Percentiles rank a stretch among this genome's conserved stretches.
These are phyloP conservation scores for Neomorphus geoffroyi DNA, from an alignment of 2,797 vertebrate species.

Conservation along the genomic window DNA sequence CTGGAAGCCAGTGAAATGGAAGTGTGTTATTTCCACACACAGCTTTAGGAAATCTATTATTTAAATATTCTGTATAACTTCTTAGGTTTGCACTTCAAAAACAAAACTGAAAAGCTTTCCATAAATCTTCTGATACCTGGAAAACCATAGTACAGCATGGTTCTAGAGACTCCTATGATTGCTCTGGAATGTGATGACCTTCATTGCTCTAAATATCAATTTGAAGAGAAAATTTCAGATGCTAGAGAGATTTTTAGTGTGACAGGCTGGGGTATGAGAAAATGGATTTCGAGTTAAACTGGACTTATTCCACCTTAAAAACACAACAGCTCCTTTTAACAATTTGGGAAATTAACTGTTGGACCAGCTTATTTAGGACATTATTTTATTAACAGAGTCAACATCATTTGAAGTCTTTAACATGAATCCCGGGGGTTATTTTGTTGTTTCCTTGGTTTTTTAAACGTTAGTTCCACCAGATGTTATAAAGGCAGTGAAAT, in stretches of 20 bases:
- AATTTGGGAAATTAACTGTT: not conserved
- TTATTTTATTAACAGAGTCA: not conserved
- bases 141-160: not conserved
- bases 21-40: not conserved
- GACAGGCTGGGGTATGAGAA: not conserved
- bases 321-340: not conserved
- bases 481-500: not conserved
- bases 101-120: not conserved
- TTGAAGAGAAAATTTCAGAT: not conserved
- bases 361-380: not conserved
- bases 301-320: not conserved
- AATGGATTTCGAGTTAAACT: not conserved
- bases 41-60: not conserved
- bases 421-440: not conserved
- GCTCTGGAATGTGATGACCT: not conserved
- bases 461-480: not conserved
- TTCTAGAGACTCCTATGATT: not conserved
- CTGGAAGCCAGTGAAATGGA: constrained; percentile 4
- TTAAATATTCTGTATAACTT: constrained; percentile 8
- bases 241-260: not conserved
- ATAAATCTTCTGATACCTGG: not conserved
- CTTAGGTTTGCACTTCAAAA: not conserved
- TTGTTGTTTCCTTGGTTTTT: not conserved
- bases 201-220: not conserved
- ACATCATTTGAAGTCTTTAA: not conserved